Conservation (phyloP, 2,888 invertebrate genomes). For the Drosophila quasianomalipes region DNA sequence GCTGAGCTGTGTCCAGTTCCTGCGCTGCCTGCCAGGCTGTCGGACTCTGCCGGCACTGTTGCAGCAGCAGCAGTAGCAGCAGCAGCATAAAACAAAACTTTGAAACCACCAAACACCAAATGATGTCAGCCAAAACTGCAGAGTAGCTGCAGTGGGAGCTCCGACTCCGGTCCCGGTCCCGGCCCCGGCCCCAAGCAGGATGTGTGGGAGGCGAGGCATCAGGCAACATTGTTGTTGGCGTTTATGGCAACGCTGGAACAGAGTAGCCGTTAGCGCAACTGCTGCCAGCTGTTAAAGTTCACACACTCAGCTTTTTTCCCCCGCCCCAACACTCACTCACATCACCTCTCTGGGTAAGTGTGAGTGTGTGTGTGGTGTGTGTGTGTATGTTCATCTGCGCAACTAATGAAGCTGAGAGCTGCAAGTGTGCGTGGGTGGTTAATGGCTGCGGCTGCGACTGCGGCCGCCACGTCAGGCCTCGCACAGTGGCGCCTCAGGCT, state of each 20-base stretch:
- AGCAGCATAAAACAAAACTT: slow-evolving; percentile 68
- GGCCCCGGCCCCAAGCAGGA: neutral
- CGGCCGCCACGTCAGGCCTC: slow-evolving; percentile 25
- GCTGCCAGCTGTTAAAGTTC: slow-evolving; percentile 76
- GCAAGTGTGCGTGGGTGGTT: slow-evolving; percentile 80
- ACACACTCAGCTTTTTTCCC: slow-evolving; percentile 43
- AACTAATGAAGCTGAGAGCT: slow-evolving; percentile 73
- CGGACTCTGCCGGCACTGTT: slow-evolving; percentile 1
- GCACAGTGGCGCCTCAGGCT: slow-evolving; percentile 1
- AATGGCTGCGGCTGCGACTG: slow-evolving; percentile 55
- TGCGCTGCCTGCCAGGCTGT: slow-evolving; percentile 9
- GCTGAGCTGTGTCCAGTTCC: slow-evolving; percentile 36
- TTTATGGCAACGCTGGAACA: slow-evolving; percentile 46
- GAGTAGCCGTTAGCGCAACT: slow-evolving; percentile 60
- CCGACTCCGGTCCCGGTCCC: neutral
- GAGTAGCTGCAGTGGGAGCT: slow-evolving; percentile 11
- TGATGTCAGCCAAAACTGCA: slow-evolving; percentile 66
- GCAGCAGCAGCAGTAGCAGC: slow-evolving; percentile 47
- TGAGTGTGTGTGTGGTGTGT: slow-evolving; percentile 10
- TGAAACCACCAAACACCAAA: slow-evolving; percentile 80
- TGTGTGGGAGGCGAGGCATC: slow-evolving; percentile 16
- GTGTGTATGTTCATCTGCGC: slow-evolving; percentile 65
- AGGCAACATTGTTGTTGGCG: slow-evolving; percentile 47
- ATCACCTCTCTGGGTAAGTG: neutral
- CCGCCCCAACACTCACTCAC: neutral